Evolutionary conservation across 2,797 vertebrate genomes (phyloP).

Genomic region (Dendrocincla tyrannina): DNA sequence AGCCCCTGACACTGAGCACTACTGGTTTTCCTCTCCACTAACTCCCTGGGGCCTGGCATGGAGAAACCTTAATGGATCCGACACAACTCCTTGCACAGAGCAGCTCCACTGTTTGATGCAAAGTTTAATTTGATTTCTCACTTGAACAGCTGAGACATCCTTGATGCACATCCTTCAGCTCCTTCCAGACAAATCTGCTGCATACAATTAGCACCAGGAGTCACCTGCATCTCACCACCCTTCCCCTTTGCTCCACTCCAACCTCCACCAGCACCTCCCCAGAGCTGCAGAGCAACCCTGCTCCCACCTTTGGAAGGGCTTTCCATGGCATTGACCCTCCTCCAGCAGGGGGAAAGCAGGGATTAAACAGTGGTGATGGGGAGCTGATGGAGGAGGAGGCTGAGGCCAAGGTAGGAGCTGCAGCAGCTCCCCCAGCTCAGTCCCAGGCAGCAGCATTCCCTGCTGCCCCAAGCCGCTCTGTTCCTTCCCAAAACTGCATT

Average conservation of each 20-base stretch:
- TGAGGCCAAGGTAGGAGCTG: neutral
- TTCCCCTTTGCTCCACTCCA: neutral
- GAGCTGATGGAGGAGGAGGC: neutral
- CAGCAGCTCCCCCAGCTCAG: neutral
- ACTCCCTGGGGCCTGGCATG: neutral
- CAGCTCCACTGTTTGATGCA: constrained; percentile 31
- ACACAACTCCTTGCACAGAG: constrained; percentile 1
- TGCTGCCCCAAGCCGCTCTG: neutral
- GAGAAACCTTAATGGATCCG: neutral
- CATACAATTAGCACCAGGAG: neutral
- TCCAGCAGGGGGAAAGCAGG: neutral
- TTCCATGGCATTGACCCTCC: neutral
- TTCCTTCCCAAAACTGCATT: neutral
- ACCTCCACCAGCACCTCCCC: neutral
- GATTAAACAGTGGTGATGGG: neutral
- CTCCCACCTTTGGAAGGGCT: neutral
- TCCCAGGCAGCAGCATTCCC: accelerated
- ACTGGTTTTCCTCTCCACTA: neutral
- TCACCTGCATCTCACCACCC: neutral
- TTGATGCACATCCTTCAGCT: constrained; percentile 19
- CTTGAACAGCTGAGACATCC: constrained; percentile 61
- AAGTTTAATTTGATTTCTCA: constrained; percentile 72
- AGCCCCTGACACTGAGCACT: neutral
- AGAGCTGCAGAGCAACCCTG: neutral
- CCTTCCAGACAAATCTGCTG: constrained; percentile 9